These are phyloP conservation scores for Gordius sp. DNA, from an alignment of 2,888 invertebrate species.

Conservation along the genomic window DNA sequence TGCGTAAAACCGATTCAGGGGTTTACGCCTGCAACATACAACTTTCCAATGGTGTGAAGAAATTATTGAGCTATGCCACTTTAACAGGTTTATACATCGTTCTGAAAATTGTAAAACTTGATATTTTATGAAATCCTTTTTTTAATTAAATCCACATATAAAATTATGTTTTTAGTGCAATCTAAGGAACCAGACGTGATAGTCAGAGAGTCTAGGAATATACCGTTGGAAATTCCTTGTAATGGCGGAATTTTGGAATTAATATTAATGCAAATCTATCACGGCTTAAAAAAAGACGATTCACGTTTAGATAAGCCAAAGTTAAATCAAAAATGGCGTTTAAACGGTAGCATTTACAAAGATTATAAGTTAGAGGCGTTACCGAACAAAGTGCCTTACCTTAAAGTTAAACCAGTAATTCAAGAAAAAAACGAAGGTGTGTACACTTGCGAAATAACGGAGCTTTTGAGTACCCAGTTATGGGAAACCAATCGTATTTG, in stretches of 20 bases:
- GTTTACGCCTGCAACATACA: neutral
- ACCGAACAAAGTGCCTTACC: neutral
- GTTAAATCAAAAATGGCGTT: neutral
- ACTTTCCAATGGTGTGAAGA: neutral
- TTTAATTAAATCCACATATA: too few relatives aligned
- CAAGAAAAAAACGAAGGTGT: neutral
- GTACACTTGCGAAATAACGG: slow-evolving; percentile 5
- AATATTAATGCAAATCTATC: neutral
- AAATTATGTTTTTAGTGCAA: too few relatives aligned
- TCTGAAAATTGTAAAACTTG: too few relatives aligned
- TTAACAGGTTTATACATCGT: slow-evolving; percentile 15
- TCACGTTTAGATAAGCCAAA: neutral
- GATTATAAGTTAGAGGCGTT: neutral
- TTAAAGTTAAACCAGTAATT: neutral
- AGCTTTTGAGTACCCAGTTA: neutral
- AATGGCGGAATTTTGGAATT: neutral
- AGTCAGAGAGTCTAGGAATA: neutral
- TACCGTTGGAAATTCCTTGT: neutral
- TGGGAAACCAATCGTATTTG: neutral
- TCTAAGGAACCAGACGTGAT: neutral
- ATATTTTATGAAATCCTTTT: too few relatives aligned
- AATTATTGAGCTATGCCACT: neutral
- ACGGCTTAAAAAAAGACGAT: neutral
- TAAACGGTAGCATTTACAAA: neutral
- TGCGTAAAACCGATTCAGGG: neutral